These are phyloP conservation scores for Magallana nippona DNA, from an alignment of 2,888 invertebrate genomes.

Conservation along the genomic window DNA sequence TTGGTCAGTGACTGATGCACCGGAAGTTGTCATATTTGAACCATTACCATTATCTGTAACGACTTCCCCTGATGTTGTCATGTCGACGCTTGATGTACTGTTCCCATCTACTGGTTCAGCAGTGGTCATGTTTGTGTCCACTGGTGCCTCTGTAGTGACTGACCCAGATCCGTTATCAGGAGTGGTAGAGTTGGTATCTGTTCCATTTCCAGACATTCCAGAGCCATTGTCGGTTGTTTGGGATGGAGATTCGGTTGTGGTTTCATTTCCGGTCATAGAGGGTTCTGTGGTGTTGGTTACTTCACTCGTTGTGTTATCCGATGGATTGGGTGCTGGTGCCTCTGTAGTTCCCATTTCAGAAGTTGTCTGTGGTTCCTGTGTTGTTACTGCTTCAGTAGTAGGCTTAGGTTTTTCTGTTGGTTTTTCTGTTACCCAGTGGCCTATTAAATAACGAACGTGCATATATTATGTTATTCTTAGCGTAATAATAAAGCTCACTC, in stretches of 20 bases:
- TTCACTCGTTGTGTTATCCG: not conserved
- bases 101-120: not conserved
- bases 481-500: no score
- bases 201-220: conserved; percentile 14
- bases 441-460: not conserved
- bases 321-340: not conserved
- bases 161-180: conserved; percentile 7
- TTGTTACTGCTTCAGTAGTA: not conserved
- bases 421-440: conserved; percentile 19
- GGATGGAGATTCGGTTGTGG: not conserved
- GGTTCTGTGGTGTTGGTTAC: not conserved
- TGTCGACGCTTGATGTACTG: no score
- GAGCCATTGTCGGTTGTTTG: not conserved
- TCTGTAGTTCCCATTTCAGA: no score
- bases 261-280: not conserved
- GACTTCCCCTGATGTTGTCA: no score
- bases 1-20: not conserved
- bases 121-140: not conserved
- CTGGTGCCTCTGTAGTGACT: not conserved
- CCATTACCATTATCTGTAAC: not conserved
- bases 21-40: not conserved
- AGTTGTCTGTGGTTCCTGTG: not conserved
- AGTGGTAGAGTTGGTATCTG: not conserved
- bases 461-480: no score
- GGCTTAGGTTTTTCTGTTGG: not conserved